phyloP scores from a whole-genome alignment of 2,888 invertebrate genomes.

The Cephus pygmeus region DNA sequence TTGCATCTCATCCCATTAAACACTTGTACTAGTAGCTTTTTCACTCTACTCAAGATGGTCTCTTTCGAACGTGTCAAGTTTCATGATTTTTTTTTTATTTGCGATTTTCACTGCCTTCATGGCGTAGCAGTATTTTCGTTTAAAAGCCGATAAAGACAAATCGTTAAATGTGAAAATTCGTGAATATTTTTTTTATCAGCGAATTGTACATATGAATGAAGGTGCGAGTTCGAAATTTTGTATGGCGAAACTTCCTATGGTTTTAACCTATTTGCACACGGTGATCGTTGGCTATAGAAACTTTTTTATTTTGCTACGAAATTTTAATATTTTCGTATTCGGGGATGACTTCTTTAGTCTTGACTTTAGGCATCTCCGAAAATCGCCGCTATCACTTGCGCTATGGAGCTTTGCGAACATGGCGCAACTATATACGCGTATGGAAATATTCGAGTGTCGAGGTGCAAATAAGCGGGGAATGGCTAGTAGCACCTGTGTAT shows the following conservation, averaged over 20 bases:
- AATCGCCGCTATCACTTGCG: neutral
- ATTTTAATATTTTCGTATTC: neutral
- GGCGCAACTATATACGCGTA: neutral
- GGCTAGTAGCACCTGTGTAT: conserved; percentile 47
- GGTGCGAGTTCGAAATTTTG: too few relatives aligned
- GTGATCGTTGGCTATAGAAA: too few relatives aligned
- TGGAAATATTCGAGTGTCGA: neutral
- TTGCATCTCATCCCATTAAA: neutral
- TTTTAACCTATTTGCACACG: too few relatives aligned
- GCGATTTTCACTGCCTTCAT: neutral
- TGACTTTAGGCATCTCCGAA: neutral
- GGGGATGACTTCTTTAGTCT: neutral
- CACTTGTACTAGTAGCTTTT: neutral
- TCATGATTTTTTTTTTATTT: neutral
- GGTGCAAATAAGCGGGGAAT: conserved; percentile 56
- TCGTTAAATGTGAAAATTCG: neutral
- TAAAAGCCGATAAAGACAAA: neutral
- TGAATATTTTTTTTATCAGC: neutral
- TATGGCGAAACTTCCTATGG: too few relatives aligned
- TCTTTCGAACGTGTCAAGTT: neutral
- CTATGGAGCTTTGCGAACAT: neutral
- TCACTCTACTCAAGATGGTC: neutral
- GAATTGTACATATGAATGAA: neutral
- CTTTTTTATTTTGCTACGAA: neutral
- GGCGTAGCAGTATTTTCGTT: neutral